Percentiles rank a stretch among this genome's conserved stretches.
These are phyloP conservation scores for Peromyscus nudipes DNA, from an alignment of 2,797 vertebrate genomes.

Conservation along the genomic window DNA sequence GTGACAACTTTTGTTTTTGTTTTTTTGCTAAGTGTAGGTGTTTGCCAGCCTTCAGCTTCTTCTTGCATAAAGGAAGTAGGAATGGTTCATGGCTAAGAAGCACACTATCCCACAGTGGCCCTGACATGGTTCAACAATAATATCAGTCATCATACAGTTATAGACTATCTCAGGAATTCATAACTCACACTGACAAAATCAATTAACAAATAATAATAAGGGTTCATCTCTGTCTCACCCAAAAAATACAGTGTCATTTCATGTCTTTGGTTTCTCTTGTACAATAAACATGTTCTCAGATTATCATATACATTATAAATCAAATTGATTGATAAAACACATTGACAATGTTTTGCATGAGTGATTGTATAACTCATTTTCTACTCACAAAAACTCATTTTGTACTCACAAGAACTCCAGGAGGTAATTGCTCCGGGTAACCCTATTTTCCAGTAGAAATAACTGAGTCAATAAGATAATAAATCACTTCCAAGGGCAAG, in stretches of 20 bases:
- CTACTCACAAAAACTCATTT: background rate
- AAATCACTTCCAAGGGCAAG: background rate
- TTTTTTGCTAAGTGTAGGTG: background rate
- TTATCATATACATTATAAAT: background rate
- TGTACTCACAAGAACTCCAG: background rate
- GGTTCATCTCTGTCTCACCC: background rate
- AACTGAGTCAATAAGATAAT: background rate
- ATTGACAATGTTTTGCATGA: background rate
- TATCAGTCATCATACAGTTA: conserved; percentile 13
- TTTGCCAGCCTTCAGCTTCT: background rate
- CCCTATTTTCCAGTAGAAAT: background rate
- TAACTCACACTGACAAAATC: background rate
- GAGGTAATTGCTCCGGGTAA: background rate
- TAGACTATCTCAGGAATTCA: background rate
- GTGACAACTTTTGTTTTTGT: background rate
- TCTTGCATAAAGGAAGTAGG: conserved; percentile 13
- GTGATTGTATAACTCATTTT: background rate
- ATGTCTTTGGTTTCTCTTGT: background rate
- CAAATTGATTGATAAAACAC: background rate
- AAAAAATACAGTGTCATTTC: background rate
- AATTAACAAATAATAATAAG: background rate
- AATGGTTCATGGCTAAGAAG: background rate
- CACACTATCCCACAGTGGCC: background rate
- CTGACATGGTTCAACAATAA: background rate
- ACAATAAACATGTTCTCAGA: background rate